These are phyloP conservation scores for Pongo pygmaeus DNA, from an alignment of 2,113 vertebrate species.

Conservation along the genomic window DNA sequence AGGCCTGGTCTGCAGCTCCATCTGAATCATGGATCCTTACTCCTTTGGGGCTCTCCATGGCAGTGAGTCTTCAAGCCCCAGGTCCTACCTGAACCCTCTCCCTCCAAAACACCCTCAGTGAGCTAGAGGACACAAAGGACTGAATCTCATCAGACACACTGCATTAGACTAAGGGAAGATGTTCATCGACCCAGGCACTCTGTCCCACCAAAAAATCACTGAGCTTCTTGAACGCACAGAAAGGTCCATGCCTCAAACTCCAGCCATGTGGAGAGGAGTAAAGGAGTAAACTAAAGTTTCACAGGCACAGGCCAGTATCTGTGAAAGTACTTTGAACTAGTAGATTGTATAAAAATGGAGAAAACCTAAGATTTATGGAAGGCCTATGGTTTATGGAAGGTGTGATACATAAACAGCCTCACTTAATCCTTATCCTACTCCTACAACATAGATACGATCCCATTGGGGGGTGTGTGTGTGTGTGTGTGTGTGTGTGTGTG, in stretches of 20 bases:
- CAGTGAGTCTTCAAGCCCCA: background rate
- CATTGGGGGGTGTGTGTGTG: too few relatives aligned
- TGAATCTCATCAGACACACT: background rate
- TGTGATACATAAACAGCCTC: background rate
- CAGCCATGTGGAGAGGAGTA: background rate
- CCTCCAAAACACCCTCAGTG: background rate
- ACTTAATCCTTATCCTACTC: background rate
- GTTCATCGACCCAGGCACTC: rapidly evolving
- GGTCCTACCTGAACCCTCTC: background rate
- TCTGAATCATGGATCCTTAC: background rate
- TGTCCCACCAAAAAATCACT: background rate
- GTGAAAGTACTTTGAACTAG: background rate
- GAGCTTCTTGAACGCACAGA: background rate
- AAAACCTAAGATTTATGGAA: background rate
- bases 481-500: too few relatives aligned
- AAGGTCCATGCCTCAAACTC: background rate
- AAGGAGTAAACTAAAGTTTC: background rate
- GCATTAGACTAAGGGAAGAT: background rate
- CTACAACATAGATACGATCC: background rate
- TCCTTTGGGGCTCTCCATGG: background rate
- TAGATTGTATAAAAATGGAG: background rate
- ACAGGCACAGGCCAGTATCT: background rate
- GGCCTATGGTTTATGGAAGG: background rate
- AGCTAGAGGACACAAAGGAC: background rate
- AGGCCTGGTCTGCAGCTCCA: background rate